A percentile compares a stretch with the other conserved stretches of the same genome.
phyloP scores from a whole-genome alignment of 2,797 vertebrate genomes.

The Dicrostonyx torquatus region DNA sequence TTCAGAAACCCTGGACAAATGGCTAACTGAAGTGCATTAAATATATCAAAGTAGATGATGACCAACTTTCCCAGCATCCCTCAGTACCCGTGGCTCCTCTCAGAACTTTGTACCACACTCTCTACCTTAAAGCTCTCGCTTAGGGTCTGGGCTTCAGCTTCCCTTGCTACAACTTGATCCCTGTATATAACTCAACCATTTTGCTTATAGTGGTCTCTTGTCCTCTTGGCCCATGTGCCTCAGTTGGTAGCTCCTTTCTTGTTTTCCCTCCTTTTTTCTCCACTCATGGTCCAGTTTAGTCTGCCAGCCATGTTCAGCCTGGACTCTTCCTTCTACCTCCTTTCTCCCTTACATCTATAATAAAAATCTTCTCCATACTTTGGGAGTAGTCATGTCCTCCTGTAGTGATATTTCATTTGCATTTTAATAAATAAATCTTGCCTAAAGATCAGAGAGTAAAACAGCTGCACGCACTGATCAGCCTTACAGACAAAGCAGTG shows the following conservation, averaged over 20 bases:
- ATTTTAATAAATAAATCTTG: too few species aligned
- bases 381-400: not conserved
- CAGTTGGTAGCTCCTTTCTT: not conserved
- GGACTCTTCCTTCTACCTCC: not conserved
- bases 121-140: not conserved
- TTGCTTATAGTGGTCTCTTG: not conserved
- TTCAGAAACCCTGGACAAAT: not conserved
- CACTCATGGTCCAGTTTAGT: not conserved
- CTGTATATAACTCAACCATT: not conserved
- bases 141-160: not conserved
- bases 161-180: not conserved
- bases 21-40: not conserved
- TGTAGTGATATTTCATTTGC: too few species aligned
- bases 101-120: not conserved
- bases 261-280: not conserved
- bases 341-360: not conserved
- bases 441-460: too few species aligned
- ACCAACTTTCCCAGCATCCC: not conserved
- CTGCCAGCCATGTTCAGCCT: not conserved
- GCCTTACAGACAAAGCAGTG: too few species aligned
- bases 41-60: too few species aligned
- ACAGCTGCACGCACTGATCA: too few species aligned
- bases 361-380: not conserved
- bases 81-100: not conserved
- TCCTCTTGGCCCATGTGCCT: not conserved